Conservation (phyloP, 2,888 invertebrate genomes). For the Andricus curvator region DNA sequence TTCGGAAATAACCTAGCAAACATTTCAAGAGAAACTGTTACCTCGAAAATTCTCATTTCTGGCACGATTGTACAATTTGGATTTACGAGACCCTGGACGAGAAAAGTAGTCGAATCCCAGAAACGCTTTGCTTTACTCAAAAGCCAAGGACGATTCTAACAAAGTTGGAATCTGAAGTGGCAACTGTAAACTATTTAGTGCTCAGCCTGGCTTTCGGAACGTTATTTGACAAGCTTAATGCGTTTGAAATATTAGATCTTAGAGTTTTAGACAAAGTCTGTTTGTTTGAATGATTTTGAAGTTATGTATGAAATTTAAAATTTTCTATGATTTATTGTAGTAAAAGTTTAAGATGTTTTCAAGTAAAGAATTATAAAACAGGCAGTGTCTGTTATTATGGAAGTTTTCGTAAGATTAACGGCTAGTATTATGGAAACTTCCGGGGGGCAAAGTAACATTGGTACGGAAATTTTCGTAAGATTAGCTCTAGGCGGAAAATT, state of each 20-base stretch:
- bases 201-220: constrained; percentile 14
- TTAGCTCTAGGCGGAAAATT: no score
- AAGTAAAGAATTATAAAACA: no score
- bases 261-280: background rate
- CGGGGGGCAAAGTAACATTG: no score
- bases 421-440: no score
- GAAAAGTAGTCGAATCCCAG: constrained; percentile 23
- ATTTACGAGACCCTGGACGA: constrained; percentile 37
- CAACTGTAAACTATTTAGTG: background rate
- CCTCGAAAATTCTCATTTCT: constrained; percentile 27
- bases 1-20: background rate
- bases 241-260: background rate
- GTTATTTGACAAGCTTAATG: constrained; percentile 14
- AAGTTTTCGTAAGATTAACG: no score
- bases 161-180: constrained; percentile 33
- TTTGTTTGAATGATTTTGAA: background rate
- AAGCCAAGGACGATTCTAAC: constrained; percentile 35
- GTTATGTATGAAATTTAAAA: background rate
- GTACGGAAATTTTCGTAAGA: no score
- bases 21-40: background rate
- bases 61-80: constrained; percentile 22
- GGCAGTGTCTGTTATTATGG: no score
- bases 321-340: background rate
- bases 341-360: background rate
- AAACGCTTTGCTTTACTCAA: constrained; percentile 19